Conservation (phyloP, 2,888 invertebrate species). For the Phyto melanocephala region DNA sequence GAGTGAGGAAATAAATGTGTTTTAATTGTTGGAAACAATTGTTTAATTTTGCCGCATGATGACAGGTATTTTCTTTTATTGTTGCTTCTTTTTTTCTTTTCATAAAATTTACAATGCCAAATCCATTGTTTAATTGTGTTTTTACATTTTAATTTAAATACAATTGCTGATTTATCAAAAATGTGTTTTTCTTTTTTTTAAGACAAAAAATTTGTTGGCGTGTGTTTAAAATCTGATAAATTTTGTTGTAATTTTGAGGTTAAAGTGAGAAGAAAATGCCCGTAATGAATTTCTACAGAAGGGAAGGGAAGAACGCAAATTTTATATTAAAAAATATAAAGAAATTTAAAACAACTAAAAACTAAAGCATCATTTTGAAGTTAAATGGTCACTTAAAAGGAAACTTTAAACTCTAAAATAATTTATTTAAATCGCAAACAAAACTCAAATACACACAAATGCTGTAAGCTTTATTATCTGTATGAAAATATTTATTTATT, state of each 20-base stretch:
- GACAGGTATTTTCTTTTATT: neutral
- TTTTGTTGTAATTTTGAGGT: neutral
- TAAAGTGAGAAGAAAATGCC: neutral
- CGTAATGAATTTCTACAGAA: neutral
- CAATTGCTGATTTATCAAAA: slow-evolving; percentile 35
- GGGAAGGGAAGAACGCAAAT: too few species aligned
- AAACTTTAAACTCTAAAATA: too few species aligned
- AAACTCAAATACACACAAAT: too few species aligned
- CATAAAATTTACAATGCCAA: slow-evolving; percentile 29
- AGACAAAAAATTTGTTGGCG: neutral
- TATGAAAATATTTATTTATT: neutral
- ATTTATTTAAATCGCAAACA: too few species aligned
- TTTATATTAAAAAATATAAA: too few species aligned
- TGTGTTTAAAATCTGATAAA: slow-evolving; percentile 25
- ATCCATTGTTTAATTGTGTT: neutral
- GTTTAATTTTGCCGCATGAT: neutral
- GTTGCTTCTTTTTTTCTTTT: neutral
- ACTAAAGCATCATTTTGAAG: too few species aligned
- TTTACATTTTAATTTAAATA: neutral
- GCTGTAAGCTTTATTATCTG: too few species aligned
- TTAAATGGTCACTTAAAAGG: too few species aligned
- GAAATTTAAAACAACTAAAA: too few species aligned
- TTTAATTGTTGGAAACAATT: slow-evolving; percentile 9
- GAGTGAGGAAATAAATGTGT: neutral
- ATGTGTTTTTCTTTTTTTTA: neutral